phyloP scores from a whole-genome alignment of 2,797 vertebrate genomes.

The Vireo griseus region DNA sequence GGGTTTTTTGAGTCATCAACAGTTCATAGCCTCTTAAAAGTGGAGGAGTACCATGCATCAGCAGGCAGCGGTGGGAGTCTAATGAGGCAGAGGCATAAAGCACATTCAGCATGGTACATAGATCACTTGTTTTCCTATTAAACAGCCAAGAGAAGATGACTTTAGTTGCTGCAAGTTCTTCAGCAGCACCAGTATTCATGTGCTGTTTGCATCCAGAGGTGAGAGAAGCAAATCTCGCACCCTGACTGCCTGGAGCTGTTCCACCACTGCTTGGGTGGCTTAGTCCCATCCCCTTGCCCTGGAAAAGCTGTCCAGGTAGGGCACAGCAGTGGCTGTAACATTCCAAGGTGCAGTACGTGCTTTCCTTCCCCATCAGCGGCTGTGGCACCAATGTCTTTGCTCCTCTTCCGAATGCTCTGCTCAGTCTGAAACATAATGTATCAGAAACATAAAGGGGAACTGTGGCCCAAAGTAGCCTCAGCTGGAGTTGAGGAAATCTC shows the following conservation, averaged over 20 bases:
- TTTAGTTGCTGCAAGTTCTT: conserved; percentile 2
- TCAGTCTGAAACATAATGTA: not conserved
- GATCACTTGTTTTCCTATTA: not conserved
- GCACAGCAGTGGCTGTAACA: not conserved
- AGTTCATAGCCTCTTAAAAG: not conserved
- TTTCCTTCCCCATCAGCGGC: not conserved
- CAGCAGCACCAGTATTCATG: not conserved
- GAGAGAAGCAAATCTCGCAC: not conserved
- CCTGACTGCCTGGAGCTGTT: not conserved
- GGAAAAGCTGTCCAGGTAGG: accelerated
- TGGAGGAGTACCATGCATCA: not conserved
- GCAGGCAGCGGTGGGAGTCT: not conserved
- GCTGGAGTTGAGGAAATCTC: not conserved
- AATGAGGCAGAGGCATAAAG: not conserved
- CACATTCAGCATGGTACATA: not conserved
- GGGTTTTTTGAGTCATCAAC: not conserved
- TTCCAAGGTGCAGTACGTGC: accelerated
- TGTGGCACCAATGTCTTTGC: accelerated
- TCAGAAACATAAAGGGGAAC: not conserved
- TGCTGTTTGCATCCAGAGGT: not conserved
- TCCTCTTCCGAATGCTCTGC: not conserved
- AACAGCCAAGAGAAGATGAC: not conserved
- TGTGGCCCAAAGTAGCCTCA: not conserved
- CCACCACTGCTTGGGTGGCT: not conserved
- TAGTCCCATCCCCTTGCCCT: not conserved